These are phyloP conservation scores for Vespertilio murinus DNA, from an alignment of 2,797 vertebrate genomes.

Conservation along the genomic window DNA sequence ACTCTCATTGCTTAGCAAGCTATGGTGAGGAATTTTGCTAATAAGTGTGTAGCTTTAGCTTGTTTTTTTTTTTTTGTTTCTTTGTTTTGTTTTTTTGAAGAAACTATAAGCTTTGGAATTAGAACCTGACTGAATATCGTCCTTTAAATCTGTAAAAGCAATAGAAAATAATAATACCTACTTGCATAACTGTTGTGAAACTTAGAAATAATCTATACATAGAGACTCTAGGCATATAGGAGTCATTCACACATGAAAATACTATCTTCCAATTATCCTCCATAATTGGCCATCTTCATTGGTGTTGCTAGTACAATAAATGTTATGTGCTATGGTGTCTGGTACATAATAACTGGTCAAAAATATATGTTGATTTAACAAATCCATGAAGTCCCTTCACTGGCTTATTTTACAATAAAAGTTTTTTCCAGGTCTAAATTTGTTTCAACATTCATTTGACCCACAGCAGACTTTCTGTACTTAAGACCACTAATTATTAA, in stretches of 20 bases:
- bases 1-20: neutral
- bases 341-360: neutral
- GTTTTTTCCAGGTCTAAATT: neutral
- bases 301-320: neutral
- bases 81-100: neutral
- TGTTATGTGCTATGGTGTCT: neutral
- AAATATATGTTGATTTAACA: neutral
- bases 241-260: neutral
- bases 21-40: neutral
- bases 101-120: neutral
- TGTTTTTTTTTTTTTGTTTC: neutral
- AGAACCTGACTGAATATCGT: neutral
- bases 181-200: neutral
- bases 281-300: neutral
- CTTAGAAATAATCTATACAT: neutral
- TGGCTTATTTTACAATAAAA: neutral
- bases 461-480: neutral
- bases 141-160: neutral
- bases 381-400: neutral
- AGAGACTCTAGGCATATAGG: neutral
- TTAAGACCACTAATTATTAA: neutral
- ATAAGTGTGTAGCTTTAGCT: neutral
- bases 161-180: neutral
- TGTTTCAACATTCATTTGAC: neutral
- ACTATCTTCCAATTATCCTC: neutral